phyloP scores from a whole-genome alignment of 2,113 vertebrate species.

The Megatriorchis doriae region DNA sequence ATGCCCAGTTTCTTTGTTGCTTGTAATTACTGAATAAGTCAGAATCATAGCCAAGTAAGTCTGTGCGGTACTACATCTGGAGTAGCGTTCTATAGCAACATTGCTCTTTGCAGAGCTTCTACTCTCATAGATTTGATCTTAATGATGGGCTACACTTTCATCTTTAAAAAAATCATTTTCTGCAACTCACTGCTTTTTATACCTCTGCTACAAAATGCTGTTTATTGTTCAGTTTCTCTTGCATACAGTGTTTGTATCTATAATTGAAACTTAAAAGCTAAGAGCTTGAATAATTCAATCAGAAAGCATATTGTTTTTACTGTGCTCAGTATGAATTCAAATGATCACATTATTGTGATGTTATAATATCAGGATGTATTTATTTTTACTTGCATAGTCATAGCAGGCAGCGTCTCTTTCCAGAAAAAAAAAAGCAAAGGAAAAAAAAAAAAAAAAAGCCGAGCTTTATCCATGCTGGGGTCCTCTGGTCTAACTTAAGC shows the following conservation, averaged over 20 bases:
- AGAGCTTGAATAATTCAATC: slow-evolving; percentile 64
- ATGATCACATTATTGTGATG: slow-evolving; percentile 59
- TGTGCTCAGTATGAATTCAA: slow-evolving; percentile 63
- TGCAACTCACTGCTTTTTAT: slow-evolving; percentile 52
- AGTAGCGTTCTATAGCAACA: background rate
- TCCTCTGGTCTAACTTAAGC: slow-evolving; percentile 40
- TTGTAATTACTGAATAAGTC: slow-evolving; percentile 57
- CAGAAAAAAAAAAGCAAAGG: background rate
- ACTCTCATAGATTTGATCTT: slow-evolving; percentile 39
- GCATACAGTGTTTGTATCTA: slow-evolving; percentile 42
- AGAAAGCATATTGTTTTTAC: slow-evolving; percentile 67
- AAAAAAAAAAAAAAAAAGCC: background rate
- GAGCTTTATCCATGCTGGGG: background rate
- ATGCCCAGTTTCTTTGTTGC: slow-evolving; percentile 41
- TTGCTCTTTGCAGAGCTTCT: slow-evolving; percentile 6
- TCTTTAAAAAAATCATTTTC: slow-evolving; percentile 54
- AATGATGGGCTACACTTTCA: slow-evolving; percentile 42
- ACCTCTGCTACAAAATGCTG: slow-evolving; percentile 30
- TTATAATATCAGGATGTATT: slow-evolving; percentile 59
- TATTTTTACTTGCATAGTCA: slow-evolving; percentile 57
- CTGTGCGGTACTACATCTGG: slow-evolving; percentile 45
- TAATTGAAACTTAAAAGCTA: slow-evolving; percentile 71
- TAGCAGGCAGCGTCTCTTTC: background rate
- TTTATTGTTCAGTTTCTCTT: slow-evolving; percentile 52
- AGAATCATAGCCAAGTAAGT: slow-evolving; percentile 8